Percentiles rank a stretch among this genome's conserved stretches.
These are phyloP conservation scores for Pseudomyrmex sp. DNA, from an alignment of 1,140 invertebrate genomes.

Conservation along the genomic window DNA sequence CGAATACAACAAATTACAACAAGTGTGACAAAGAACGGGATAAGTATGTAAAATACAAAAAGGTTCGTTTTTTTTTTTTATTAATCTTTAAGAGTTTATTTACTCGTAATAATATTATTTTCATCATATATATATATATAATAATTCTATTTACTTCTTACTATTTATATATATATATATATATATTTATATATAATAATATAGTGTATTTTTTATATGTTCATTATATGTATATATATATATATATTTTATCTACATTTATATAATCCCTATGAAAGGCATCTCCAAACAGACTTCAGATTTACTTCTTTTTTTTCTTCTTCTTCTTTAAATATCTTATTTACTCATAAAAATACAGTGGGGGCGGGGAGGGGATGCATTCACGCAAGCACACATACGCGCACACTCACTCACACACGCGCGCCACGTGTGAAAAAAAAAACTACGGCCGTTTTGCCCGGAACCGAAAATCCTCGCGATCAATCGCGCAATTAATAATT, in stretches of 20 bases:
- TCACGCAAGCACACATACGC: too few species aligned
- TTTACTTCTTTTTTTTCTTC: slow-evolving; percentile 81
- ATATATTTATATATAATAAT: slow-evolving; percentile 84
- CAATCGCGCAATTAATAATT: not conserved
- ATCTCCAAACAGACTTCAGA: slow-evolving; percentile 85
- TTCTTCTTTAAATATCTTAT: slow-evolving; percentile 85
- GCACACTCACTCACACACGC: slow-evolving; percentile 66
- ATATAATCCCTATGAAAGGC: slow-evolving; percentile 85
- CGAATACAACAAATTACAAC: slow-evolving; percentile 10
- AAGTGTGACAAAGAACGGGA: not conserved
- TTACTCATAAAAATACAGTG: slow-evolving; percentile 86
- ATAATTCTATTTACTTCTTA: slow-evolving; percentile 84
- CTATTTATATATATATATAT: slow-evolving; percentile 84
- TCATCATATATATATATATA: slow-evolving; percentile 79
- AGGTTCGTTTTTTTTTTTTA: slow-evolving; percentile 66
- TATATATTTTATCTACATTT: slow-evolving; percentile 85
- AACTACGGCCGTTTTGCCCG: slow-evolving; percentile 71
- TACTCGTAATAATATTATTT: slow-evolving; percentile 85
- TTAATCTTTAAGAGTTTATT: slow-evolving; percentile 85
- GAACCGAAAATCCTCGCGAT: slow-evolving; percentile 52
- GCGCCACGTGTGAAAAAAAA: slow-evolving; percentile 72
- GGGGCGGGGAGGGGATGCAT: slow-evolving; percentile 54
- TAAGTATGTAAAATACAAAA: too few species aligned
- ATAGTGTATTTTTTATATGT: slow-evolving; percentile 83
- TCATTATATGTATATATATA: slow-evolving; percentile 81